Base-by-base conservation (phyloP, 2,888 invertebrate genomes). In the Molorchus minor region DNA sequence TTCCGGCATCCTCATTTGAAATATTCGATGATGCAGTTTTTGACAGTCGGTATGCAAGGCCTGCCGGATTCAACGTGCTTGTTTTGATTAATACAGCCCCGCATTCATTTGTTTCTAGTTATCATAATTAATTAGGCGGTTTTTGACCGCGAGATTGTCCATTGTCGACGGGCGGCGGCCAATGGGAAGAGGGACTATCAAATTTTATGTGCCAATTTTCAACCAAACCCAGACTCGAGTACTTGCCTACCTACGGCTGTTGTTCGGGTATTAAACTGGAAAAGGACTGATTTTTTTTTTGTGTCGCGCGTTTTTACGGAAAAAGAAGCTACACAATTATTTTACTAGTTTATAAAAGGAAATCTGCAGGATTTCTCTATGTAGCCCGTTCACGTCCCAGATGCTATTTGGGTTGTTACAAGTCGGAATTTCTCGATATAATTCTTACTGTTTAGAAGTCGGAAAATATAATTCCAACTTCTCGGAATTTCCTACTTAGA, bases 51-150 rank as follows among this genome's bases (percentile, higher is more conserved):
- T 73, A 76, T 76, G 74, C 75, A 69, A 56, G 67, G 72, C 54
- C 67, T 65, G 67, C 65, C 62, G 67, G 46, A 60, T 60, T 38
- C 65, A 73, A 74, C 77, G 77, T 76, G 75, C 73, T 71, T 70
- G 73, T 75, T 77, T 78, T 77, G 77, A 78, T 77, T 77, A 76
- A 78, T 78, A 71, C 75, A 67, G 64, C 65, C 58, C 58, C 72
- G 77, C 74, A 77, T 79, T 76, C 76, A 77, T 78, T 77, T 77
- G 77, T 73, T 77, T 77, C 76, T 73, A 72, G 72, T 79, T 79
- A 79, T 76, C 78, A 79, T 79, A 78, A 77, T 77, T 79, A 78
- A 79, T 77, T 77, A 77, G 73, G 58, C 58, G 58, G 65, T 73
- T 77, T 76, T 77, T 75, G 68, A 67, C 58, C 58, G 58, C 64